Evolutionary conservation across 2,888 invertebrate species (phyloP).

Genomic region (Macaria notata): DNA sequence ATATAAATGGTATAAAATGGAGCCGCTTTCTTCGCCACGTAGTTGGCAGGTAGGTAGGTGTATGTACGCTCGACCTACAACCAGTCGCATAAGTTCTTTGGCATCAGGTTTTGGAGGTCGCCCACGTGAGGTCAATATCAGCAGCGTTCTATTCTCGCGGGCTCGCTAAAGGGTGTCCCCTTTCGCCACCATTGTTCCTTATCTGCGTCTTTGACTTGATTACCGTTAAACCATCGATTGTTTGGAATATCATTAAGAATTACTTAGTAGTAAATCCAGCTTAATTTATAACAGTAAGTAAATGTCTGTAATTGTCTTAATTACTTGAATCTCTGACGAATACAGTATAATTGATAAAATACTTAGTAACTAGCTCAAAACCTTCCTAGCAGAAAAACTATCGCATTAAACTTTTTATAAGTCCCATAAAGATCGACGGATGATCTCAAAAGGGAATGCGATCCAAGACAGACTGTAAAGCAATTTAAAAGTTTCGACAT

Average conservation of each 20-base stretch:
- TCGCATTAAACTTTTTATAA: not conserved
- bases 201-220: not conserved
- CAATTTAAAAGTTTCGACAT: constrained; percentile 17
- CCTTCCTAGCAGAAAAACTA: not conserved
- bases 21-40: no score
- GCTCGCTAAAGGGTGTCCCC: not conserved
- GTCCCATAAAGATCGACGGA: not conserved
- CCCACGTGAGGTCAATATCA: constrained; percentile 11
- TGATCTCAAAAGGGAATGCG: constrained; percentile 11
- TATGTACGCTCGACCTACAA: constrained; percentile 14
- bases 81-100: constrained; percentile 15
- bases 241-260: no score
- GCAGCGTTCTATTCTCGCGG: constrained; percentile 5
- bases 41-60: not conserved
- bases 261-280: no score
- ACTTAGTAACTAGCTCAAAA: no score
- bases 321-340: no score
- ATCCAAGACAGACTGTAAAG: constrained; percentile 13
- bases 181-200: not conserved
- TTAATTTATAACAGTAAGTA: no score
- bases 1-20: no score
- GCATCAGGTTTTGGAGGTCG: constrained; percentile 17
- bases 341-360: no score
- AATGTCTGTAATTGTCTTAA: no score
- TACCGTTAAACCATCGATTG: no score